Conservation (phyloP, 2,113 vertebrate species). For the Varanus salvator region DNA sequence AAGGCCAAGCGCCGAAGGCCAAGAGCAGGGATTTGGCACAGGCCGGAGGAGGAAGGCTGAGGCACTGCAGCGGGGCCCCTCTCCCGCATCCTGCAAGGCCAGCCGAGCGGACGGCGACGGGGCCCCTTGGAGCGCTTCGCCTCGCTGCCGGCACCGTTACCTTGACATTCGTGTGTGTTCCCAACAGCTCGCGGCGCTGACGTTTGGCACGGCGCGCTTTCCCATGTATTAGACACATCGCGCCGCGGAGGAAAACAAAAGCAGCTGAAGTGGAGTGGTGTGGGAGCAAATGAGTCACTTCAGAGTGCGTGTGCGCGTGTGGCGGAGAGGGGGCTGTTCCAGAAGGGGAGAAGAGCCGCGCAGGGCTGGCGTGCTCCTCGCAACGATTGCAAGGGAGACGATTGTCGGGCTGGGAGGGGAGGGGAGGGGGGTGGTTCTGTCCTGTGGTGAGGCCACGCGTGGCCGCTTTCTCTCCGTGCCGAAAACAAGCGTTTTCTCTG, state of each 20-base stretch:
- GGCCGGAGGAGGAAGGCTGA: background rate
- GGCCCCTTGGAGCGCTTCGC: background rate
- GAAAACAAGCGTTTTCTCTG: background rate
- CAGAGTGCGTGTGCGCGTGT: constrained; percentile 51
- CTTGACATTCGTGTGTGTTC: constrained; percentile 57
- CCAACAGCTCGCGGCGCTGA: constrained; percentile 53
- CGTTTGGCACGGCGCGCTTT: constrained; percentile 64
- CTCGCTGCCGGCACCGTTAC: constrained; percentile 54
- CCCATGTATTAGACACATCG: constrained; percentile 73
- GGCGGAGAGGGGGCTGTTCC: constrained; percentile 38
- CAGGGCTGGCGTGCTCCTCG: constrained; percentile 29
- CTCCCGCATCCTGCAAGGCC: constrained; percentile 46
- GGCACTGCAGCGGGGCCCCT: background rate
- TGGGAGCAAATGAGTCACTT: constrained; percentile 75
- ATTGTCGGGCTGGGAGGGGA: background rate
- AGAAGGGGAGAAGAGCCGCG: constrained; percentile 14
- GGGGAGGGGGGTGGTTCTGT: background rate
- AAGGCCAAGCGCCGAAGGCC: background rate
- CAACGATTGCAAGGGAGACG: background rate
- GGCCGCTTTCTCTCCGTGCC: background rate
- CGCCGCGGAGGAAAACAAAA: constrained; percentile 73
- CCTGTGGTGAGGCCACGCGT: background rate
- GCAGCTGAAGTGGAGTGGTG: constrained; percentile 71
- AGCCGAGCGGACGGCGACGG: background rate
- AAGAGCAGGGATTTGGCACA: background rate